Evolutionary conservation across 2,113 vertebrate genomes (phyloP), one percentile per base, ranked within the genome.

Genomic region (Corythaeola cristata): DNA sequence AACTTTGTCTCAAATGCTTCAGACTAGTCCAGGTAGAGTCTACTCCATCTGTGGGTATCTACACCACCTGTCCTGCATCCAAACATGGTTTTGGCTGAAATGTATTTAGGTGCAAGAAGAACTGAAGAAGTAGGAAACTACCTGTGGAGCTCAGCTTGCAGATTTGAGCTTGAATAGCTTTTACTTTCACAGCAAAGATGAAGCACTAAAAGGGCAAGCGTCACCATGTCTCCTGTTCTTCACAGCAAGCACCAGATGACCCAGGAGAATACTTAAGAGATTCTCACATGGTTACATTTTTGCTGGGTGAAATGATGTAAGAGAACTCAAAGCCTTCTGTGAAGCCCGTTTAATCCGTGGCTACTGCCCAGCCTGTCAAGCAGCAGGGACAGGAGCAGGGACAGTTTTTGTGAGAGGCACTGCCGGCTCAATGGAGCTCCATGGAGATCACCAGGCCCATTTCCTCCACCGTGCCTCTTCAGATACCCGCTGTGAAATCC

Each of bases 401-500:
- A 52, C 6, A 4, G 44, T 15, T 64, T 24, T 19, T 5, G 6
- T 10, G 77, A 59, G 63, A 59, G 32, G 73, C 8, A 30, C 50
- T 9, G 49, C 20, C 50, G 37, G 76, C 45, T 69, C 24, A 27
- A 0, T 12, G 39, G 41, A 35, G 37, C 37, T 53, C 39, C 27
- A 32, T 8, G 37, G 74, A 69, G 56, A 41, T 8, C 4, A 0
- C 45, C 1, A 0, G 11, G 28, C 35, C 39, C 4, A 5, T 8
- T 60, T 47, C 84, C 89, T 72, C 32, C 49, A 4, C n/a, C 3
- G 1, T 32, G 27, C 0, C 79, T 20, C 72, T 60, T n/a, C 24
- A 21, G 67, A 20, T 6, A 66, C 30, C n/a, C 13, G 71, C 83
- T 72, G 66, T 33, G 84, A 94, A 94, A 93, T 55, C 23, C 84